Evolutionary conservation across 2,113 vertebrate species (phyloP), one percentile per base, ranked within the genome.

Genomic region (Odocoileus virginianus): DNA sequence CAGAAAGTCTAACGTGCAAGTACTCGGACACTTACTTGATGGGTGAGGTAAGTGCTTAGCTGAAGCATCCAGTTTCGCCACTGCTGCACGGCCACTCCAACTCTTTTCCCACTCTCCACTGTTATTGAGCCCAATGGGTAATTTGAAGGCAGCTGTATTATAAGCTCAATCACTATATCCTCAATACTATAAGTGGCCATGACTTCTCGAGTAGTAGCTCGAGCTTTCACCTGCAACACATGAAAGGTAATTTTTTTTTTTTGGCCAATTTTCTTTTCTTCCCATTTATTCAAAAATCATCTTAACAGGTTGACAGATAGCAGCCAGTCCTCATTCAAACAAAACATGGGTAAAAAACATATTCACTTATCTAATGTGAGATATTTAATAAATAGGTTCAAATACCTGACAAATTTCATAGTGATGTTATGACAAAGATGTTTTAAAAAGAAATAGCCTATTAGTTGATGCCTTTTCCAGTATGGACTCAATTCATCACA

Each of bases 11-110:
- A 36, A 5, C 50, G 3, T 27, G 50, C 57, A 3, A 23, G 43
- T 40, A 30, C 71, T 30, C 57, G 52, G 61, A 96, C 7, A 45
- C 89, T 36, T 61, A 99, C 99, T 99, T 99, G 99, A 97, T 99
- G 99, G 15, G 99, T 99, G 94, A 99, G 99, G 95, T 99, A 99
- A 0, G 99, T 99, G 99, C 99, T 99, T 78, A 99, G 98, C 98
- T 99, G 99, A 17, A 99, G 98, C 99, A 99, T 99, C 99, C 99
- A 99, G 85, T 99, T 99, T 89, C 99, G 99, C 99, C 99, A 99
- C 96, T 99, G 99, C 98, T 99, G 99, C 6, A 99, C 99, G 10
- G 99, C 99, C 47, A 99, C 99, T 2, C 99, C 99, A n/a, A 99
- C 99, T 7, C 99, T 99, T 87, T 99, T 99, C 60, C 99, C 99